phyloP scores from a whole-genome alignment of 1,140 invertebrate species.

The Tenebrio molitor region DNA sequence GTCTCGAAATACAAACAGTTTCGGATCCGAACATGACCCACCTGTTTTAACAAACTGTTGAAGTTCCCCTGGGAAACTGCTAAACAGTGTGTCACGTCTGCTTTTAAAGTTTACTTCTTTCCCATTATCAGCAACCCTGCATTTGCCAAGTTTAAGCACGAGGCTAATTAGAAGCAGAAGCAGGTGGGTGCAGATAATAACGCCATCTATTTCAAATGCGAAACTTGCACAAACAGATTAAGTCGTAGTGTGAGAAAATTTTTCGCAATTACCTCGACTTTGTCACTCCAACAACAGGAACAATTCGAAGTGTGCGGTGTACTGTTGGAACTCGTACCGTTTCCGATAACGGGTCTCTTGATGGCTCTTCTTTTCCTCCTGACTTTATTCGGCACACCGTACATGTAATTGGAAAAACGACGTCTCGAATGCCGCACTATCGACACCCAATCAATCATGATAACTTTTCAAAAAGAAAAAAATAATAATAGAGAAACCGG shows the following conservation, averaged over 20 bases:
- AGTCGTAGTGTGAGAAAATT: no score
- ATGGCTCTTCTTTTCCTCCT: conserved; percentile 60
- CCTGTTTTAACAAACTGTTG: no score
- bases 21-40: no score
- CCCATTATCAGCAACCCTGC: no score
- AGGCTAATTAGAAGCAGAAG: no score
- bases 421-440: conserved; percentile 80
- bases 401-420: conserved; percentile 81
- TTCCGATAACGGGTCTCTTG: conserved; percentile 15
- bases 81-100: no score
- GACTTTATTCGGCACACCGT: conserved; percentile 75
- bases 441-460: conserved; percentile 86
- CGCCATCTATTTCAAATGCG: not conserved
- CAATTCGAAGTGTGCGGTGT: conserved; percentile 59
- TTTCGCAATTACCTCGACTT: conserved; percentile 58
- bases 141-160: no score
- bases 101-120: no score
- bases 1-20: no score
- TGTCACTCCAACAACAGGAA: conserved; percentile 65
- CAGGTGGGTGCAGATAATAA: no score
- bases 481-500: no score
- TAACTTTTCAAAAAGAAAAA: conserved; percentile 39
- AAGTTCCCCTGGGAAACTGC: no score
- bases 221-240: not conserved
- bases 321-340: conserved; percentile 22